Percentiles rank a stretch among this genome's conserved stretches.
These are phyloP conservation scores for Erythrolamprus reginae DNA, from an alignment of 2,113 vertebrate genomes.

Conservation along the genomic window DNA sequence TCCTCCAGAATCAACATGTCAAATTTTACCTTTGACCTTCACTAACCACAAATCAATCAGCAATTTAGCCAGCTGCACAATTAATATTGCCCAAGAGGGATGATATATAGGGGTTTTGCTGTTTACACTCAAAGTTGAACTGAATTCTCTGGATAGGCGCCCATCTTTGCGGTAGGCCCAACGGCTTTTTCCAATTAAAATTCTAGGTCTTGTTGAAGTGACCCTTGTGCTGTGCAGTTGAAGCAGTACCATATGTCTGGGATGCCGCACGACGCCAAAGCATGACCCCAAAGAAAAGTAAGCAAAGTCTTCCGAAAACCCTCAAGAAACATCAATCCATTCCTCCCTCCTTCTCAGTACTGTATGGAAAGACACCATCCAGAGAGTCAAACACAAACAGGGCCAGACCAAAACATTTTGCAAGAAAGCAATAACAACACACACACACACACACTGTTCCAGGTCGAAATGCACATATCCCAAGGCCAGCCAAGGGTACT, in stretches of 20 bases:
- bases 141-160: neutral
- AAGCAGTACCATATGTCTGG: slow-evolving; percentile 58
- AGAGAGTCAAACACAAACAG: neutral
- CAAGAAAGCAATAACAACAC: neutral
- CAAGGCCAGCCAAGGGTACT: neutral
- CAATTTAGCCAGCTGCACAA: neutral
- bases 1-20: neutral
- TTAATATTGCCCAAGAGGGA: neutral
- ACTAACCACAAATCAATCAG: neutral
- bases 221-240: slow-evolving; percentile 30
- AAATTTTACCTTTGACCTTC: neutral
- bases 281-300: slow-evolving; percentile 62
- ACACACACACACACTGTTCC: neutral
- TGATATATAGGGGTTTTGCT: neutral
- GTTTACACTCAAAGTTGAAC: neutral
- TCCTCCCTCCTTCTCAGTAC: slow-evolving; percentile 30
- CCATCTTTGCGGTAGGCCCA: neutral
- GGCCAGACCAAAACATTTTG: neutral
- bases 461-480: neutral
- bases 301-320: slow-evolving; percentile 61
- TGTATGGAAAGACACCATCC: slow-evolving; percentile 51
- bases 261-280: slow-evolving; percentile 51
- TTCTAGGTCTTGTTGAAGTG: neutral
- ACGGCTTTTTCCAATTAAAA: neutral
- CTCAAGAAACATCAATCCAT: slow-evolving; percentile 21